Base-by-base conservation (phyloP, 2,888 invertebrate genomes). In the Diogma glabrata region DNA sequence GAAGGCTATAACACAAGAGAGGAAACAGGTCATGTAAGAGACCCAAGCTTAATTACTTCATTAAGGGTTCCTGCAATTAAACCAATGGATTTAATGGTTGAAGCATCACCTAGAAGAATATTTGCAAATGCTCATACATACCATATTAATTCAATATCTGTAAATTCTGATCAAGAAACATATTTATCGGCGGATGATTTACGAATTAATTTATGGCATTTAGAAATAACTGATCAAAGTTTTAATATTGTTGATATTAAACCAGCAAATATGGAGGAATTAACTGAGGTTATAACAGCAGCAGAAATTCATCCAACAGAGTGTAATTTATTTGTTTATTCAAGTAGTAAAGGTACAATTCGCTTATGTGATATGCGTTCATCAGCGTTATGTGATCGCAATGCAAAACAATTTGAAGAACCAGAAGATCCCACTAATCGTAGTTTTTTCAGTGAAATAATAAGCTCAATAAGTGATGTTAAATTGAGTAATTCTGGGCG, bases 161-260 rank as follows among this genome's bases (percentile, higher is more conserved):
- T 99, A 63, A 99, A 99, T 76, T 96, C 95, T 59, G 99, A 99
- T 74, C 96, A 96, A 75, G 97, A 97, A 76, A 99, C 99, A 52
- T 99, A 96, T 74, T 79, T 99, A 64, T 97, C 97, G 48, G 99
- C 99, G 57, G 99, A 99, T 75, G 99, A 99, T 74, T 82, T 99
- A 55, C 82, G 99, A 67, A 95, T 99, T 71, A 99, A 99, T 75
- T 79, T 99, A 57, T 99, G 99, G 99, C 94, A 99, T 74, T 75
- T 97, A 63, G 97, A 99, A 77, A 94, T 97, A 67, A 97, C 96
- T 56, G 96, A 99, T 77, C 96, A 99, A 78, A 95, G 95, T 77
- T 99, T 97, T 77, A 99, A 99, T 73, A 99, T 99, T 68, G 99
- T 99, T 64, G 99, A 99, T 74, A 99, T 99, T 64, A 99, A 99